Conservation (phyloP, 2,113 vertebrate genomes). For the Syngnathus floridae region DNA sequence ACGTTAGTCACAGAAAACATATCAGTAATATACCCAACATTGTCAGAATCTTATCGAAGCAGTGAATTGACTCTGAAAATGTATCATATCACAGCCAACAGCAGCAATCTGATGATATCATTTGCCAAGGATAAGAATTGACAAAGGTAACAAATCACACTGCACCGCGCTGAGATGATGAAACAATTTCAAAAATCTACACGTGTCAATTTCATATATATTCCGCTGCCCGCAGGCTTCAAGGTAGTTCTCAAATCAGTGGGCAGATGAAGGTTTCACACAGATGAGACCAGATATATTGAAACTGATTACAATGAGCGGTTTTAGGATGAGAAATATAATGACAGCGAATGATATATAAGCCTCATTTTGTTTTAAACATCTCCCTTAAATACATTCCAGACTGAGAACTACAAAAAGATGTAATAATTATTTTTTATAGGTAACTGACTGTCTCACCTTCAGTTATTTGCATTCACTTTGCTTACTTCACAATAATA, state of each 20-base stretch:
- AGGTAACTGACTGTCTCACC: background rate
- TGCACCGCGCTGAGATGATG: constrained; percentile 18
- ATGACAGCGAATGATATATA: background rate
- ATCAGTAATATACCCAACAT: background rate
- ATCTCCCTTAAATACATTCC: constrained; percentile 1
- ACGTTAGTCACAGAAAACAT: background rate
- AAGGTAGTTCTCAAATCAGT: constrained; percentile 14
- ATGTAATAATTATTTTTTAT: background rate
- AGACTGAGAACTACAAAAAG: background rate
- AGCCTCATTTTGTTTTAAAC: background rate
- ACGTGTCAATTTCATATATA: constrained; percentile 20
- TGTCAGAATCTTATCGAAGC: constrained; percentile 1
- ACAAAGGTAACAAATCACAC: constrained; percentile 28
- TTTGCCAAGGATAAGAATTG: constrained; percentile 17
- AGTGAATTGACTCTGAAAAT: constrained; percentile 22
- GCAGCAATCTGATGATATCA: constrained; percentile 34
- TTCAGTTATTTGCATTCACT: background rate
- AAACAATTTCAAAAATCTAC: constrained; percentile 27
- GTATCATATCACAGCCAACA: constrained; percentile 23
- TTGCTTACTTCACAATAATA: background rate
- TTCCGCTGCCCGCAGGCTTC: constrained; percentile 2
- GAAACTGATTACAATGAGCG: background rate
- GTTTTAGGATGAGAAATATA: constrained; percentile 5
- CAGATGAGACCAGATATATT: background rate
- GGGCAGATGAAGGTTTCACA: background rate